Evolutionary conservation across 2,797 vertebrate genomes (phyloP).

Genomic region (Ctenosaura bakeri): DNA sequence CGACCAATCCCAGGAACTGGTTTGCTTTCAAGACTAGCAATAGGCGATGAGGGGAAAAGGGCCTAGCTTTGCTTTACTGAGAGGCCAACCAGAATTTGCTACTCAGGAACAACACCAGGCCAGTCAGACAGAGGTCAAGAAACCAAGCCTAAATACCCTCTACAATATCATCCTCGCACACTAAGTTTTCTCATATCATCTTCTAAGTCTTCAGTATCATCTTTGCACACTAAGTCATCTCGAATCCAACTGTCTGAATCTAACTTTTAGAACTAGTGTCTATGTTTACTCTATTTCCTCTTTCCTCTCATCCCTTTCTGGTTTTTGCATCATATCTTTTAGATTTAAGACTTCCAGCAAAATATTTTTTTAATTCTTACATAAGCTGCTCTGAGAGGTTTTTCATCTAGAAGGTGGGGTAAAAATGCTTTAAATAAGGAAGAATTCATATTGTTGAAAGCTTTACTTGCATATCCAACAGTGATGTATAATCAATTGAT

Average conservation of each 20-base stretch:
- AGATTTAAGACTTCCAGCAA: not conserved
- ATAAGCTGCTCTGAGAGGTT: not conserved
- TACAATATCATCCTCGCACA: not conserved
- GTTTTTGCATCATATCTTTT: not conserved
- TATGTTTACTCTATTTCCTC: not conserved
- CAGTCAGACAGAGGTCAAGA: not conserved
- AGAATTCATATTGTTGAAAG: not conserved
- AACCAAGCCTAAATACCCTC: not conserved
- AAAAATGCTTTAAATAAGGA: not conserved
- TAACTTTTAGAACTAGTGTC: not conserved
- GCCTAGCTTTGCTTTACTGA: not conserved
- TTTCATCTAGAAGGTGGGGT: not conserved
- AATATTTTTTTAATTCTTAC: not conserved
- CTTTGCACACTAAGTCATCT: not conserved
- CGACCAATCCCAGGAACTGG: not conserved
- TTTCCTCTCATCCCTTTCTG: not conserved
- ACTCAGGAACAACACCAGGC: not conserved
- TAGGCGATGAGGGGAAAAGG: not conserved
- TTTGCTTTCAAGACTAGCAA: not conserved
- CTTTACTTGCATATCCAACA: not conserved
- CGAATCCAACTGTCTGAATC: not conserved
- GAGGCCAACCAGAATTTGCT: not conserved
- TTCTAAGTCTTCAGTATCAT: not conserved
- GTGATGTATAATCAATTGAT: not conserved
- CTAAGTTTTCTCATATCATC: not conserved